Evolutionary conservation across 2,113 vertebrate genomes (phyloP).

Genomic region (Pterocles gutturalis): DNA sequence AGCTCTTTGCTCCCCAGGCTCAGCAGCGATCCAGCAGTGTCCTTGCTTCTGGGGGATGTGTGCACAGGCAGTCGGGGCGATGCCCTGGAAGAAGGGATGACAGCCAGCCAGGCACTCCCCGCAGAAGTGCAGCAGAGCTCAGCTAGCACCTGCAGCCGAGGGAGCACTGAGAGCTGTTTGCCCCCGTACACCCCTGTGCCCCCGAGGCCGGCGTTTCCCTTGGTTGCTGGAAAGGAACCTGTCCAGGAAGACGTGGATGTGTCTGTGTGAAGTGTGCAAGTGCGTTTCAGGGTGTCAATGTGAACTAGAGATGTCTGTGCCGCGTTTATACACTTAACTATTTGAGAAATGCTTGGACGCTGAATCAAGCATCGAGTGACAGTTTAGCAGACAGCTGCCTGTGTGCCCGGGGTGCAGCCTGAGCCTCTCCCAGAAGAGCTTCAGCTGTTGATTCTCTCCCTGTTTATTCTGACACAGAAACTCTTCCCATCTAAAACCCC

Average conservation of each 20-base stretch:
- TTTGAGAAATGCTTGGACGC: slow-evolving; percentile 50
- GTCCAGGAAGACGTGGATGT: not conserved
- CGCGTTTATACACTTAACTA: not conserved
- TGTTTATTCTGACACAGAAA: not conserved
- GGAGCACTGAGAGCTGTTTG: not conserved
- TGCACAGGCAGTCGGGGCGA: not conserved
- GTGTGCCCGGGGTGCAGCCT: not conserved
- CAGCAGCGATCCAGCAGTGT: not conserved
- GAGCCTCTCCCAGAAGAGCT: not conserved
- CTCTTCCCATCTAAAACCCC: not conserved
- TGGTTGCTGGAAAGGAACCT: not conserved
- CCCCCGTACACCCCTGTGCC: not conserved
- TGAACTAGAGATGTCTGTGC: not conserved
- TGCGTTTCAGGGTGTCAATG: not conserved
- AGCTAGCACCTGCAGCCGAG: not conserved
- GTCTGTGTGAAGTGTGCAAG: not conserved
- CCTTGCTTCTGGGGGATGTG: not conserved
- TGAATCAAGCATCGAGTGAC: slow-evolving; percentile 44
- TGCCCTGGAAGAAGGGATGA: not conserved
- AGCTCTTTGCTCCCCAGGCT: not conserved
- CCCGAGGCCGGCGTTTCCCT: not conserved
- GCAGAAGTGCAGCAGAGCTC: not conserved
- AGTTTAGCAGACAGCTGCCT: slow-evolving; percentile 25
- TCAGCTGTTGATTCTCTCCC: not conserved
- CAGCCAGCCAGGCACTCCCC: not conserved